Conservation (phyloP, 2,888 invertebrate species). For the Pollenia angustigena region DNA sequence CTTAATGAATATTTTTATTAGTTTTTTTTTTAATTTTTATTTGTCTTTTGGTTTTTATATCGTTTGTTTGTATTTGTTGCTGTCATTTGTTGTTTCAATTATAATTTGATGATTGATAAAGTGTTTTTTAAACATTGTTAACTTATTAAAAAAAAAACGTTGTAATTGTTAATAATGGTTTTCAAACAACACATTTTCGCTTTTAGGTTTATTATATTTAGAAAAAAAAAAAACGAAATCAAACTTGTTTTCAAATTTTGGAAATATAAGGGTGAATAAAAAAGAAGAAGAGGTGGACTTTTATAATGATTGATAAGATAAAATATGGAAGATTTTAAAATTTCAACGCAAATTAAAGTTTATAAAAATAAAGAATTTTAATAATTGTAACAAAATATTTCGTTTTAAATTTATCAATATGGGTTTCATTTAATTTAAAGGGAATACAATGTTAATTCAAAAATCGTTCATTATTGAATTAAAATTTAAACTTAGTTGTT, state of each 20-base stretch:
- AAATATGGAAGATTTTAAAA: background rate
- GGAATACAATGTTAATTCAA: too few species aligned
- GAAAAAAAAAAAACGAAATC: background rate
- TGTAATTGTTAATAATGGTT: conserved; percentile 73
- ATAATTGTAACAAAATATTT: too few species aligned
- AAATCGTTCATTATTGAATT: too few species aligned
- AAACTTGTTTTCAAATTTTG: conserved; percentile 14
- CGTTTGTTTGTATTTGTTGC: conserved; percentile 41
- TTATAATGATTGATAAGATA: conserved; percentile 65
- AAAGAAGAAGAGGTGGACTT: conserved; percentile 32
- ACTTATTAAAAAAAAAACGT: conserved; percentile 68
- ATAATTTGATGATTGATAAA: conserved; percentile 75
- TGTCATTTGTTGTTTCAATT: conserved; percentile 59
- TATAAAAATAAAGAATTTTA: background rate
- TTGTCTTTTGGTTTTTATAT: conserved; percentile 68
- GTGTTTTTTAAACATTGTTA: conserved; percentile 75
- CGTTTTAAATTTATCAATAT: too few species aligned
- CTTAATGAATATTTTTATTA: conserved; percentile 11
- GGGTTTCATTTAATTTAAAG: too few species aligned
- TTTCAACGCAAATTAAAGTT: background rate
- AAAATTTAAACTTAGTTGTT: too few species aligned
- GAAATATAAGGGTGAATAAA: conserved; percentile 42
- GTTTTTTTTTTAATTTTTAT: conserved; percentile 29
- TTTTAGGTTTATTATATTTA: background rate
- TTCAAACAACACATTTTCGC: conserved; percentile 47